phyloP scores from a whole-genome alignment of 2,797 vertebrate genomes.

The Hozukius guyotensis region DNA sequence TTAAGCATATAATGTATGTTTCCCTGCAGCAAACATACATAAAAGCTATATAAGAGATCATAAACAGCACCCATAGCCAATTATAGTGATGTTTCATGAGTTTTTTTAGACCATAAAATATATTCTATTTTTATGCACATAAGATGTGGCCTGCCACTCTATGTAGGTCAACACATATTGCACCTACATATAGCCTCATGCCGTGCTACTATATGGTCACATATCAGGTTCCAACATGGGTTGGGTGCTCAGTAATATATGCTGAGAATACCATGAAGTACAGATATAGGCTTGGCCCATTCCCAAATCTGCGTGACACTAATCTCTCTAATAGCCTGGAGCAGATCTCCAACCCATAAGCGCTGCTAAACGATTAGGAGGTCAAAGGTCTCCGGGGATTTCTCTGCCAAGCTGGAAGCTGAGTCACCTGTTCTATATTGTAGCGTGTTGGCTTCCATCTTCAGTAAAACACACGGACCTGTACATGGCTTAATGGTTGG shows the following conservation, averaged over 20 bases:
- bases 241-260: conserved; percentile 68
- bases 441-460: conserved; percentile 52
- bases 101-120: conserved; percentile 25
- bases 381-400: conserved; percentile 77
- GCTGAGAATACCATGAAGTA: conserved; percentile 75
- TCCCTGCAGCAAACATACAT: background rate
- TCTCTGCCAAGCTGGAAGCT: conserved; percentile 72
- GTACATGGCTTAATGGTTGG: conserved; percentile 6
- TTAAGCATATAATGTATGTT: background rate
- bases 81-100: background rate
- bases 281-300: conserved; percentile 77
- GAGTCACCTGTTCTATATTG: conserved; percentile 78
- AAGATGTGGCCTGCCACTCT: background rate
- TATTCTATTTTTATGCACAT: conserved; percentile 1
- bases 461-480: conserved; percentile 29
- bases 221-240: conserved; percentile 62
- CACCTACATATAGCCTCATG: conserved; percentile 34
- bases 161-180: conserved; percentile 48
- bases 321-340: conserved; percentile 77
- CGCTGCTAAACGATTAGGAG: conserved; percentile 76
- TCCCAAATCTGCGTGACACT: conserved; percentile 78
- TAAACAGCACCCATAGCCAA: background rate
- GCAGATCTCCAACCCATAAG: conserved; percentile 79
- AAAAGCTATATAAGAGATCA: background rate
- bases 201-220: conserved; percentile 53